Percentiles rank a stretch among this genome's conserved stretches.
Conservation (phyloP, 1,140 invertebrate genomes). For the Listronotus oregonensis region DNA sequence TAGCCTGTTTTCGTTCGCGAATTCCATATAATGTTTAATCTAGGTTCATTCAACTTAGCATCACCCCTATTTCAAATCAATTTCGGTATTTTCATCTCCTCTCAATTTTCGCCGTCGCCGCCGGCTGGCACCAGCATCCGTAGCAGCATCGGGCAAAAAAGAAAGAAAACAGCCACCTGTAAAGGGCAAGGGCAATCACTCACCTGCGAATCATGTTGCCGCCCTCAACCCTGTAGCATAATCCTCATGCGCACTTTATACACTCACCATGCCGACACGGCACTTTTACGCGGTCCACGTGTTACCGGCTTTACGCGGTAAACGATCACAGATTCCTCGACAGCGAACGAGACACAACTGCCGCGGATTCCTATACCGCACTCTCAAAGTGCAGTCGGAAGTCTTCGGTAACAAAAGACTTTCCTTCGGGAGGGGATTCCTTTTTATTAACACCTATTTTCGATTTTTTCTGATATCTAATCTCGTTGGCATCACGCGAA, state of each 20-base stretch:
- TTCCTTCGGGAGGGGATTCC: slow-evolving; percentile 44
- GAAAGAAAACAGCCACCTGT: slow-evolving; percentile 24
- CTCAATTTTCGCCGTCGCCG: not conserved
- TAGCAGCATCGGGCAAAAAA: not conserved
- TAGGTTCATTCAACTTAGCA: not conserved
- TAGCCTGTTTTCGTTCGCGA: too few species aligned
- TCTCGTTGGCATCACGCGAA: slow-evolving; percentile 2
- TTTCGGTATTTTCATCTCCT: not conserved
- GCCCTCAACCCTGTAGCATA: slow-evolving; percentile 26
- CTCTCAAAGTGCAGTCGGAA: slow-evolving; percentile 45
- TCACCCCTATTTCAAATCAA: not conserved
- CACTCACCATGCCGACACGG: slow-evolving; percentile 38
- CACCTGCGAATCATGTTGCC: slow-evolving; percentile 38
- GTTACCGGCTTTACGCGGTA: slow-evolving; percentile 36
- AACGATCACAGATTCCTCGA: slow-evolving; percentile 44
- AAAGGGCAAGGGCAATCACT: slow-evolving; percentile 29
- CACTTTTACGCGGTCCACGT: slow-evolving; percentile 39
- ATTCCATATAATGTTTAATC: too few species aligned
- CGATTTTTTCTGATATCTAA: slow-evolving; percentile 21
- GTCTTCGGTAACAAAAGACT: slow-evolving; percentile 51
- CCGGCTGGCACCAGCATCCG: not conserved
- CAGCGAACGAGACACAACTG: slow-evolving; percentile 47
- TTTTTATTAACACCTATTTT: slow-evolving; percentile 28
- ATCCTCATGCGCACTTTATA: slow-evolving; percentile 40
- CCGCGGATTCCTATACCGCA: slow-evolving; percentile 43